Evolutionary conservation across 2,888 invertebrate genomes (phyloP).

Genomic region (Bembecia ichneumoniformis): DNA sequence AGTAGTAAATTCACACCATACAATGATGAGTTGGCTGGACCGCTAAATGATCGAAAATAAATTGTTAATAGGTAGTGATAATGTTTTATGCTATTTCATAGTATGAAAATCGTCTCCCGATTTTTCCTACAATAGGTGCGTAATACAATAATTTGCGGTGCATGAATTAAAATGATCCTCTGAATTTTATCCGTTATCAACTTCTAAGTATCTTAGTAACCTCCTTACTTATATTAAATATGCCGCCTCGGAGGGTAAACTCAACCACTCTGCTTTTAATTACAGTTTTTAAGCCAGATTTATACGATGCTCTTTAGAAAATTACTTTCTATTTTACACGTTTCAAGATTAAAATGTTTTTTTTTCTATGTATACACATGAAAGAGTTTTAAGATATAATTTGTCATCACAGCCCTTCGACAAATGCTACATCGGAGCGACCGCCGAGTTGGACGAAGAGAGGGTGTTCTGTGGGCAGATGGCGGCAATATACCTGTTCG

Average conservation of each 20-base stretch:
- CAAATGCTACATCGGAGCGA: conserved; percentile 99
- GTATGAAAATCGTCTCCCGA: too few relatives aligned
- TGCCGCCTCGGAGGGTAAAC: conserved; percentile 4
- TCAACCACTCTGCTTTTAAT: conserved; percentile 8
- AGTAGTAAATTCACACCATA: too few relatives aligned
- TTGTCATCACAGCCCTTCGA: conserved; percentile 87
- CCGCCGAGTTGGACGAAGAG: conserved; percentile 96
- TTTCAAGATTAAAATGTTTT: not conserved
- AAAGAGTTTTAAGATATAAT: not conserved
- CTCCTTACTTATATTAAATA: conserved; percentile 11
- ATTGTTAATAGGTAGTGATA: too few relatives aligned
- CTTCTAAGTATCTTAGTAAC: not conserved
- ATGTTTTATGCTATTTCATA: too few relatives aligned
- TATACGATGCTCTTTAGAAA: conserved; percentile 9
- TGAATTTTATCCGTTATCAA: not conserved
- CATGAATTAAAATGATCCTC: too few relatives aligned
- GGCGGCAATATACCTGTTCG: conserved; percentile 98
- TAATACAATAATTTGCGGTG: too few relatives aligned
- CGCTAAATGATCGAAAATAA: too few relatives aligned
- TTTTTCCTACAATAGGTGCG: too few relatives aligned
- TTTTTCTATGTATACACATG: not conserved
- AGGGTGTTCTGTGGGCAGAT: conserved; percentile 99
- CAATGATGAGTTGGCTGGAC: too few relatives aligned
- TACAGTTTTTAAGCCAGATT: conserved; percentile 11
- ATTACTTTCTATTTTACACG: conserved; percentile 9